phyloP scores from a whole-genome alignment of 2,797 vertebrate genomes.

The Antennarius maculatus region DNA sequence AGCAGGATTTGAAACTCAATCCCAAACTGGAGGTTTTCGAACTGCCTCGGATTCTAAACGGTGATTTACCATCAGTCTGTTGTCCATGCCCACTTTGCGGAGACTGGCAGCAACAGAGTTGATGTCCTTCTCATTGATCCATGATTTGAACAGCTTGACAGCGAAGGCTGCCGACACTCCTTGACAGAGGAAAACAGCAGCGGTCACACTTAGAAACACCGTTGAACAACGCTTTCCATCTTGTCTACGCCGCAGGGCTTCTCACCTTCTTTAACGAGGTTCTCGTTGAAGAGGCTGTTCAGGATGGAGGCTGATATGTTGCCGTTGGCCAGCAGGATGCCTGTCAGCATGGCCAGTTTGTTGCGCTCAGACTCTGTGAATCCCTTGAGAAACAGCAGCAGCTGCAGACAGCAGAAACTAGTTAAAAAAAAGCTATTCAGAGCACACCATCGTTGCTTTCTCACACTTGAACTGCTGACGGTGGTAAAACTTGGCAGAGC shows the following conservation, averaged over 20 bases:
- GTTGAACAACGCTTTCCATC: background rate
- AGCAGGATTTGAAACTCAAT: too few species aligned
- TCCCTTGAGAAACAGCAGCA: conserved; percentile 96
- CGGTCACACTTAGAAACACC: too few species aligned
- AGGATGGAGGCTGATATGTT: conserved; percentile 94
- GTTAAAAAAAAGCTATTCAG: background rate
- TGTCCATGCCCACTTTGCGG: conserved; percentile 97
- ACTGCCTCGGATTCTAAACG: too few species aligned
- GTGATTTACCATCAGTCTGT: conserved; percentile 89
- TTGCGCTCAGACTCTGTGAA: conserved; percentile 97
- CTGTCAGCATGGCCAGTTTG: conserved; percentile 96
- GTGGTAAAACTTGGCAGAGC: background rate
- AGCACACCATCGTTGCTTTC: background rate
- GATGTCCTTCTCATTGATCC: conserved; percentile 97
- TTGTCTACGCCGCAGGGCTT: background rate
- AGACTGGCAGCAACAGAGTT: conserved; percentile 93
- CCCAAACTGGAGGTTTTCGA: background rate
- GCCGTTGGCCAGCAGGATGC: conserved; percentile 94
- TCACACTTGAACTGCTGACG: background rate
- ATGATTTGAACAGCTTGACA: conserved; percentile 96
- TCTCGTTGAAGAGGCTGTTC: conserved; percentile 96
- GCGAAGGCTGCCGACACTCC: conserved; percentile 96
- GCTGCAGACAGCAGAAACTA: conserved; percentile 65
- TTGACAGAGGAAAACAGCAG: conserved; percentile 45
- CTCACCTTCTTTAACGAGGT: conserved; percentile 96